Base-by-base conservation (phyloP, 2,888 invertebrate species). In the Lithophane leautieri region DNA sequence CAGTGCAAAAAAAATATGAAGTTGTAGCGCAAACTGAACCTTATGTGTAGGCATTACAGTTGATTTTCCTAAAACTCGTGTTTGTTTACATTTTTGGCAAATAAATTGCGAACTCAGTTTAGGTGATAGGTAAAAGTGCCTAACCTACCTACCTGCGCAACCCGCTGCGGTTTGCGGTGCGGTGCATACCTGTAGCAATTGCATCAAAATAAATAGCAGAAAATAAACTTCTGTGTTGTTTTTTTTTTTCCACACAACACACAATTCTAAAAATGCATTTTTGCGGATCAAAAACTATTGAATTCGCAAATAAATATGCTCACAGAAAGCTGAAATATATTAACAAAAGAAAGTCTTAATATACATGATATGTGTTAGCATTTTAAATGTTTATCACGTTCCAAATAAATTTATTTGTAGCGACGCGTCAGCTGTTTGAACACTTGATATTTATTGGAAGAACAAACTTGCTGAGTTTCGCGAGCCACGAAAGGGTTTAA, bases 331-430 rank as follows among this genome's bases (percentile, higher is more conserved):
- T 34, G 47, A 54, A 69, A 68, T 60, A 52, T 34, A 34, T 60
- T 70, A 52, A 44, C 19, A 74, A 74, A 71, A 61, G 50, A 68
- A 71, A 61, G n/a, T 70, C 44, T 65, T 60, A 65, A 68, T 60
- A 68, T 60, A 60, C 28, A 61, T 79, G 70, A 68, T 82, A 82
- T 78, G 54, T 73, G 58, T 63, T n/a, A 58, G 22, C 66, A 66
- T 81, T 81, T 81, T 42, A 70, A 81, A 81, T 81, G 82, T 72
- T 71, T 71, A 69, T 52, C 82, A 81, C 85, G 82, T 82, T 28
- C 54, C 52, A 70, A 69, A 71, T 76, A 84, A 68, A 82, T 71
- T 84, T 81, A 69, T 84, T 82, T 84, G 61, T 71, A 76, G 63
- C 70, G 14, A 28, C 65, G 84, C 68, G 82, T 84, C 68, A 69